phyloP scores from a whole-genome alignment of 2,888 invertebrate species.

The Actias luna region DNA sequence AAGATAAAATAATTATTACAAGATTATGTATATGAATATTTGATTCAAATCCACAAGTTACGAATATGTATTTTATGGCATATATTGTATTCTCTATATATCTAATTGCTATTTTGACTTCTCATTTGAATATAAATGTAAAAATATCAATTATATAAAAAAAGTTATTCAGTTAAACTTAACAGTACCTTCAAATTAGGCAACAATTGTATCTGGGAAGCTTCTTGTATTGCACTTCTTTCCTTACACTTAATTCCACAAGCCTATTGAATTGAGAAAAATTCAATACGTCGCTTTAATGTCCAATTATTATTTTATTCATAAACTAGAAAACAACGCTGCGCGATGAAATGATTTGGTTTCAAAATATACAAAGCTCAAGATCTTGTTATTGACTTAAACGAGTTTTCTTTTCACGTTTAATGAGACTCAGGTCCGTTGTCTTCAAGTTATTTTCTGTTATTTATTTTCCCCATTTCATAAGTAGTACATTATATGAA shows the following conservation, averaged over 20 bases:
- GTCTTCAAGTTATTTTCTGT: constrained; percentile 27
- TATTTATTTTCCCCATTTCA: constrained; percentile 16
- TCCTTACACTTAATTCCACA: not conserved
- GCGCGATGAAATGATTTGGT: constrained; percentile 25
- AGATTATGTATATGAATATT: too few species aligned
- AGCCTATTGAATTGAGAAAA: not conserved
- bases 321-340: constrained; percentile 17
- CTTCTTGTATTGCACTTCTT: too few species aligned
- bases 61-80: too few species aligned
- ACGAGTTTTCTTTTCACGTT: constrained; percentile 34
- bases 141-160: too few species aligned
- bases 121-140: not conserved
- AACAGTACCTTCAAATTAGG: not conserved
- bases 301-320: constrained; percentile 24
- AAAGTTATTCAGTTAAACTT: not conserved
- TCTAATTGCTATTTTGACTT: not conserved
- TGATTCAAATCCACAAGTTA: too few species aligned
- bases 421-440: constrained; percentile 38
- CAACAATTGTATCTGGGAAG: not conserved
- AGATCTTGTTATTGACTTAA: constrained; percentile 20
- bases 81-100: not conserved
- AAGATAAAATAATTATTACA: too few species aligned
- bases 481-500: not conserved
- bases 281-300: constrained; percentile 1
- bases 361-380: constrained; percentile 27